phyloP scores from a whole-genome alignment of 2,888 invertebrate species.

The Steinernema hermaphroditum region DNA sequence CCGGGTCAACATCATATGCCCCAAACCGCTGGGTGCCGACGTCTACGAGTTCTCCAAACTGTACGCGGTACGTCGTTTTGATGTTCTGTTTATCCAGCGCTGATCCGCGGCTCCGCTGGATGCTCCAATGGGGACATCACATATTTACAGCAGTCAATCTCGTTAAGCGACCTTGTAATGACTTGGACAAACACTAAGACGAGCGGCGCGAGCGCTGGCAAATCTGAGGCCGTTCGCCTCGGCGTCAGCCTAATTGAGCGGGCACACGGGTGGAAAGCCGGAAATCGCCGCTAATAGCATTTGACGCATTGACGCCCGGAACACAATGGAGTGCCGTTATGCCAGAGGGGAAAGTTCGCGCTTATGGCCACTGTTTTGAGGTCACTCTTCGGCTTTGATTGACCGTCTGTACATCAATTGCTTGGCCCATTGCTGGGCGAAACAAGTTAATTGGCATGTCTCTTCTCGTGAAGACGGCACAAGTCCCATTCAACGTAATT shows the following conservation, averaged over 20 bases:
- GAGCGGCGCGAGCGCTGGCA: too few species aligned
- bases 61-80: slow-evolving; percentile 56
- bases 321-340: neutral
- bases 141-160: slow-evolving; percentile 23
- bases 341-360: neutral
- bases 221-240: neutral
- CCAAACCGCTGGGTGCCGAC: slow-evolving; percentile 44
- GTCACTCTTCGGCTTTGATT: slow-evolving; percentile 2
- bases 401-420: neutral
- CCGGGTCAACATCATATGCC: slow-evolving; percentile 60
- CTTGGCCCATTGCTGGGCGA: neutral
- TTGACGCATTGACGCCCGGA: slow-evolving; percentile 5
- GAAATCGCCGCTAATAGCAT: slow-evolving; percentile 26
- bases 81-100: neutral
- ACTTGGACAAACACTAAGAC: slow-evolving; percentile 21
- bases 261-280: neutral
- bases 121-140: neutral
- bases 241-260: slow-evolving; percentile 6
- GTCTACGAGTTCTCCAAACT: slow-evolving; percentile 61
- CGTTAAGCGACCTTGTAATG: slow-evolving; percentile 19
- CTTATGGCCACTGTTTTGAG: neutral
- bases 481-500: slow-evolving; percentile 9
- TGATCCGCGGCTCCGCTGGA: too few species aligned
- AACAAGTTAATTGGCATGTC: slow-evolving; percentile 9
- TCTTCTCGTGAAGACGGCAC: too few species aligned